phyloP scores from a whole-genome alignment of 2,797 vertebrate genomes.

The Mus caroli region DNA sequence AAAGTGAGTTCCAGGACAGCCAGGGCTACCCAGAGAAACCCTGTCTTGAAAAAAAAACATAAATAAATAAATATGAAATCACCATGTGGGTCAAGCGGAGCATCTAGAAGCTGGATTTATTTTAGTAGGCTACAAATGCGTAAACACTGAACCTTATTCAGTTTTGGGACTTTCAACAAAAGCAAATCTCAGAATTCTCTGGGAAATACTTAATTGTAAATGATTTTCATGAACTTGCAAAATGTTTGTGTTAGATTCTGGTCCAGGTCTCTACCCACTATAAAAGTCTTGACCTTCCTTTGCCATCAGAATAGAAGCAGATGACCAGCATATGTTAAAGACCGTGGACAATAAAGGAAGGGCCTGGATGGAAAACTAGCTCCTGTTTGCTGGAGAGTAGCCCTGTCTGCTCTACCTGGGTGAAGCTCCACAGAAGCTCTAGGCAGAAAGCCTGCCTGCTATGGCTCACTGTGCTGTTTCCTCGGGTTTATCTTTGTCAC shows the following conservation, averaged over 20 bases:
- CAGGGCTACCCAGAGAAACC: too few species aligned
- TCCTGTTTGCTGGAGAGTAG: background rate
- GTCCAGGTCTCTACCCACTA: background rate
- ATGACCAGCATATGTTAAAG: background rate
- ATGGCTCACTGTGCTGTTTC: background rate
- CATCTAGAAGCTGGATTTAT: background rate
- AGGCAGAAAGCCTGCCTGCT: background rate
- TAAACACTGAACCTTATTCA: conserved; percentile 1
- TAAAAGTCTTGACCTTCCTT: conserved; percentile 60
- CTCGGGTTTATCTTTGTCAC: background rate
- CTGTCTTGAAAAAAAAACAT: too few species aligned
- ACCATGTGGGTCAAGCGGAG: background rate
- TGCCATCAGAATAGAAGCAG: conserved; percentile 1
- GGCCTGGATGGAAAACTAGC: background rate
- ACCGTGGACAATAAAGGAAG: background rate
- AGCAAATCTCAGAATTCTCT: conserved; percentile 25
- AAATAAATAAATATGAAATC: background rate
- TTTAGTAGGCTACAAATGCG: background rate
- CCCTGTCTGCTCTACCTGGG: background rate
- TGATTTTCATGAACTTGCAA: background rate
- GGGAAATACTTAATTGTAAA: background rate
- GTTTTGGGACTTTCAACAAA: background rate
- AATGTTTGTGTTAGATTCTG: background rate
- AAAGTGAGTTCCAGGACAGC: too few species aligned
- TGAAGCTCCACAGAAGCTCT: background rate